Conservation (phyloP, 2,888 invertebrate genomes). For the Endotricha flammealis region DNA sequence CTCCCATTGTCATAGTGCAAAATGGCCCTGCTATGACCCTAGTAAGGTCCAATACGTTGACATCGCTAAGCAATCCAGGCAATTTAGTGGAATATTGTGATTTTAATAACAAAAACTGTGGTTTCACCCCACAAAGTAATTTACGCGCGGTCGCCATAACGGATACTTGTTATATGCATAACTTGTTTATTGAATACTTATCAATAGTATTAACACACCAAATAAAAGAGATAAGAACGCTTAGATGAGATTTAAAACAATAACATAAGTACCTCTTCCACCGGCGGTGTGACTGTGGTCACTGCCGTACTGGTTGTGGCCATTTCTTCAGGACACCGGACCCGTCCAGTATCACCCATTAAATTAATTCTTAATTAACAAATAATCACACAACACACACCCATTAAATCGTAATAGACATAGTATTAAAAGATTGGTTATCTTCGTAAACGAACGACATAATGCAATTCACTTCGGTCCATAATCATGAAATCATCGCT, state of each 20-base stretch:
- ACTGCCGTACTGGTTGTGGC: conserved; percentile 68
- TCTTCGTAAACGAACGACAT: no score
- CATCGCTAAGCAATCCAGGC: conserved; percentile 81
- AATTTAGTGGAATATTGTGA: conserved; percentile 37
- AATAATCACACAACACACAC: conserved; percentile 40
- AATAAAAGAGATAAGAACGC: conserved; percentile 47
- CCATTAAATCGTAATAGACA: background rate
- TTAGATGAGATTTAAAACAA: background rate
- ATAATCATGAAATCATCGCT: background rate
- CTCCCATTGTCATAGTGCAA: conserved; percentile 95
- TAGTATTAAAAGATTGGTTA: background rate
- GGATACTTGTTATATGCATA: conserved; percentile 1
- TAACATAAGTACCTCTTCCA: conserved; percentile 51
- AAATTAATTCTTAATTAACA: conserved; percentile 28
- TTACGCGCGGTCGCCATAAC: conserved; percentile 31
- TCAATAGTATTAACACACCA: conserved; percentile 35
- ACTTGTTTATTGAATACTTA: conserved; percentile 12
- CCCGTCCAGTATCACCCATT: conserved; percentile 57
- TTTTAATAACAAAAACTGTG: conserved; percentile 22
- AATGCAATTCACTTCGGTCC: background rate
- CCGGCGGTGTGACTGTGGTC: conserved; percentile 54
- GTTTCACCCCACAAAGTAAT: conserved; percentile 24
- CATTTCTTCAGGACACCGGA: conserved; percentile 52
- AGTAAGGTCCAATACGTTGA: conserved; percentile 88
- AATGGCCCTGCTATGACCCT: conserved; percentile 96